Evolutionary conservation across 2,797 vertebrate species (phyloP).

Genomic region (Catostomus latipinnis): DNA sequence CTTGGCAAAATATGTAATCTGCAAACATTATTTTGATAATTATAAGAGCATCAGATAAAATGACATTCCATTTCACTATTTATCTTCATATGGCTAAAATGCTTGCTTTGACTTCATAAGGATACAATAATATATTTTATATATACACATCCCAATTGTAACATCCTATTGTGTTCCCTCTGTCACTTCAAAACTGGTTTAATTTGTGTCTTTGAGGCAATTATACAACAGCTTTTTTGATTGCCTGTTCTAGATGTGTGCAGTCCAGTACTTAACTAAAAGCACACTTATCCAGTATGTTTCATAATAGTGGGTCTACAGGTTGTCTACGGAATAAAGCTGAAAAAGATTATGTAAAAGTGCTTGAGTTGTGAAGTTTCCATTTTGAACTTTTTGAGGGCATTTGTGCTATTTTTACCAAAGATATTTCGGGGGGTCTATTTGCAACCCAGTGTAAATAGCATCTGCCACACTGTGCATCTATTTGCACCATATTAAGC

Average conservation of each 20-base stretch:
- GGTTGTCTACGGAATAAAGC: constrained; percentile 8
- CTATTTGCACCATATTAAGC: no score
- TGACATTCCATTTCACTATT: background rate
- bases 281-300: constrained; percentile 18
- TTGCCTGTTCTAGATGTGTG: background rate
- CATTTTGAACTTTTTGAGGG: background rate
- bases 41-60: no score
- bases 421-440: no score
- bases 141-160: background rate
- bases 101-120: background rate
- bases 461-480: no score
- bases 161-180: background rate
- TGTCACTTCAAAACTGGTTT: background rate
- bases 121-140: background rate
- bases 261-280: constrained; percentile 1
- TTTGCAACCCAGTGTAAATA: no score
- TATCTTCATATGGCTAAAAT: background rate
- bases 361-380: constrained; percentile 3
- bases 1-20: background rate
- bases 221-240: constrained; percentile 13
- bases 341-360: constrained; percentile 1
- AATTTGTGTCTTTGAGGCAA: background rate
- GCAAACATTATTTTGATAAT: no score
- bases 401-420: constrained; percentile 4
- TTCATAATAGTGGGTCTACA: constrained; percentile 24